Percentiles rank a stretch among this genome's conserved stretches.
Conservation (phyloP, 2,113 vertebrate genomes). For the Otis tarda region DNA sequence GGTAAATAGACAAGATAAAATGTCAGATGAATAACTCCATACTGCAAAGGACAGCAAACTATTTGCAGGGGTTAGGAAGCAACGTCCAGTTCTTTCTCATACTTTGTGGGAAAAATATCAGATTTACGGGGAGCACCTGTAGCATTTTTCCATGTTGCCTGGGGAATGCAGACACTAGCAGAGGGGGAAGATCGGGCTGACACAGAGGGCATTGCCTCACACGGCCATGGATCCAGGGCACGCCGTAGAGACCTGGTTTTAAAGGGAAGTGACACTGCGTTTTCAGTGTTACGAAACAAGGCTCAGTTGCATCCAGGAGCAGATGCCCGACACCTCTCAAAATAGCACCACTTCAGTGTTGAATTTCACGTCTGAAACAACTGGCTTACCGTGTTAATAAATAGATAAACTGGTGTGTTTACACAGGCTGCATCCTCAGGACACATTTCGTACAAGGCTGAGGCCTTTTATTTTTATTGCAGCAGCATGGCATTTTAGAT, state of each 20-base stretch:
- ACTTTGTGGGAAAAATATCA: background rate
- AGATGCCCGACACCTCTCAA: background rate
- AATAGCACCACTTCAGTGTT: background rate
- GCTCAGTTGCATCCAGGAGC: background rate
- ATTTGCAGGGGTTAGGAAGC: background rate
- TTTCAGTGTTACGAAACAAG: accelerated
- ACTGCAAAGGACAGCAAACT: background rate
- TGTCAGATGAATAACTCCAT: background rate
- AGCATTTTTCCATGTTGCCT: background rate
- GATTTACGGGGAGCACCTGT: accelerated
- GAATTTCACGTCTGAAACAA: background rate
- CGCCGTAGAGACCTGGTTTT: accelerated
- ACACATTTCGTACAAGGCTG: accelerated
- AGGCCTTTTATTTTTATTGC: background rate
- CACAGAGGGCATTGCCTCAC: background rate
- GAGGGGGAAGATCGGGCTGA: accelerated
- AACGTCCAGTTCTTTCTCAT: accelerated
- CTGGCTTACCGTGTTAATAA: background rate
- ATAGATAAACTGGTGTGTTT: background rate
- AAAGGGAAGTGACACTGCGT: accelerated
- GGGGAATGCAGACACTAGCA: accelerated
- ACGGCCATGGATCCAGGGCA: accelerated
- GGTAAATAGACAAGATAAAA: background rate
- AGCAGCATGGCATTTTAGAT: background rate
- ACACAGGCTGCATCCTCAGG: background rate